Conservation (phyloP, 2,888 invertebrate genomes). For the Acrocyrtus sp. region DNA sequence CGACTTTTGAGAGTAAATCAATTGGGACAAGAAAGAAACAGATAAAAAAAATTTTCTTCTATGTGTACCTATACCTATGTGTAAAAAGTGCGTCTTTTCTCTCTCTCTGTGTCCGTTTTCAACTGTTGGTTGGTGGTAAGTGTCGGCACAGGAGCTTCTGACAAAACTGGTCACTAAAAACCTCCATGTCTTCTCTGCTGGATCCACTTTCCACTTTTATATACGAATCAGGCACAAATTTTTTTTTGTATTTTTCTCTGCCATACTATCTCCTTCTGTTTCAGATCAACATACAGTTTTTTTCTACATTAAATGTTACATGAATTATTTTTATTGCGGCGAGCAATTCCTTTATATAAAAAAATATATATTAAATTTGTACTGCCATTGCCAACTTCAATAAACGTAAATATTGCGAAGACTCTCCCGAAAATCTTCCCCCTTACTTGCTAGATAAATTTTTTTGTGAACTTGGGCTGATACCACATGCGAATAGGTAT, state of each 20-base stretch:
- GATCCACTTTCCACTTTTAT: conserved; percentile 44
- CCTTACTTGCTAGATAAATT: too few relatives aligned
- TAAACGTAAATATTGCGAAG: too few relatives aligned
- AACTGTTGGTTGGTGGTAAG: conserved; percentile 36
- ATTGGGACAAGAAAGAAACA: conserved; percentile 47
- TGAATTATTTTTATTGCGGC: too few relatives aligned
- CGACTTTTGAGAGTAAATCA: conserved; percentile 48
- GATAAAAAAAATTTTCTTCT: conserved; percentile 23
- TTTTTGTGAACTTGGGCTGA: too few relatives aligned
- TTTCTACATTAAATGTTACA: too few relatives aligned
- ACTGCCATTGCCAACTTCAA: too few relatives aligned
- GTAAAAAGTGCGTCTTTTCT: too few relatives aligned
- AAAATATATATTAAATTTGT: too few relatives aligned
- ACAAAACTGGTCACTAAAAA: conserved; percentile 53
- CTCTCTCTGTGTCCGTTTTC: conserved; percentile 15
- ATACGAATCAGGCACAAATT: too few relatives aligned
- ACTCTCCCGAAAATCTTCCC: too few relatives aligned
- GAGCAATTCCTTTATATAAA: too few relatives aligned
- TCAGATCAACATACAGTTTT: not conserved
- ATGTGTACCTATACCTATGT: conserved; percentile 11
- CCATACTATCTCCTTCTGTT: not conserved
- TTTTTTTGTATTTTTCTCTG: not conserved
- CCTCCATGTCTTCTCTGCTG: conserved; percentile 39
- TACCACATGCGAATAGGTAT: too few relatives aligned
- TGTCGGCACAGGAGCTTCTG: conserved; percentile 54